These are phyloP conservation scores for Heliconius melpomene DNA, from an alignment of 1,140 invertebrate genomes.

Conservation along the genomic window DNA sequence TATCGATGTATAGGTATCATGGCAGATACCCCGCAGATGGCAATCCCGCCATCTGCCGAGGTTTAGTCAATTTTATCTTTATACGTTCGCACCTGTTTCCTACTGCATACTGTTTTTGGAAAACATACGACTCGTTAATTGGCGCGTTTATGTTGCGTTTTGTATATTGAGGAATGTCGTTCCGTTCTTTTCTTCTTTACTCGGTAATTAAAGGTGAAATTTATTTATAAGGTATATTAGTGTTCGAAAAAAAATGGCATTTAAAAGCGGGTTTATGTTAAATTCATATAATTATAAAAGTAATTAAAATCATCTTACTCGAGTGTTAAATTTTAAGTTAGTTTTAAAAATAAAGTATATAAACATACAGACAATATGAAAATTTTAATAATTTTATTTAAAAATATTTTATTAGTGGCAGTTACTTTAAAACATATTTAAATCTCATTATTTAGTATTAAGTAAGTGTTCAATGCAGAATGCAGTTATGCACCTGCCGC, in stretches of 20 bases:
- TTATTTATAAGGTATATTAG: background rate
- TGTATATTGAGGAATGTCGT: background rate
- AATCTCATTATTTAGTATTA: background rate
- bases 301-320: background rate
- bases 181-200: background rate
- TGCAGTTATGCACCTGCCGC: conserved; percentile 22
- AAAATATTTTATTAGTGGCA: background rate
- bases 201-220: conserved; percentile 1
- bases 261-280: background rate
- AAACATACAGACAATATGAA: no score
- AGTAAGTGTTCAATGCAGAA: background rate
- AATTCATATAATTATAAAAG: background rate
- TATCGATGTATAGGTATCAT: background rate
- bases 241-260: background rate
- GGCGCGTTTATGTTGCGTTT: conserved; percentile 4
- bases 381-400: no score
- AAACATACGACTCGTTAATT: conserved; percentile 10
- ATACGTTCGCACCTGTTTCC: conserved; percentile 25
- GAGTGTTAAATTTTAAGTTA: background rate
- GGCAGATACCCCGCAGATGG: conserved; percentile 1
- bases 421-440: background rate
- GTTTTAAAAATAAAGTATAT: background rate
- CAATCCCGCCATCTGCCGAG: conserved; percentile 14
- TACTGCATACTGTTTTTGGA: conserved; percentile 11
- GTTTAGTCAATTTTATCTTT: conserved; percentile 11